Conservation (phyloP, 2,113 vertebrate species). For the Chiloscyllium plagiosum region DNA sequence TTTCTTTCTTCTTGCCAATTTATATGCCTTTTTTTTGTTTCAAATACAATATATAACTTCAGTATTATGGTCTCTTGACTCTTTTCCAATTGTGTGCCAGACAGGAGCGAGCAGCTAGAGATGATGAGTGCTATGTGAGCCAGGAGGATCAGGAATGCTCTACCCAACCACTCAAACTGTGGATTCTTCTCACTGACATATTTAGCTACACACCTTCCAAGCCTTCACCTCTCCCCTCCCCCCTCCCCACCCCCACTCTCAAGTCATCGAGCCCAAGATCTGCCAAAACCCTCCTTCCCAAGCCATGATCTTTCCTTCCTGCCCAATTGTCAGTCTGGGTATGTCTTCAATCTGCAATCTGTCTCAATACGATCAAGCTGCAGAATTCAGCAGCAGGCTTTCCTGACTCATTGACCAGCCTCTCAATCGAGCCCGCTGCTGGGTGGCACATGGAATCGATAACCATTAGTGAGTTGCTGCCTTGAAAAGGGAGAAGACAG, state of each 20-base stretch:
- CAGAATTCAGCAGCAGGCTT: not conserved
- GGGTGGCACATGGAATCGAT: not conserved
- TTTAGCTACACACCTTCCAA: no score
- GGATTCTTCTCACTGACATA: not conserved
- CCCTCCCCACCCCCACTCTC: no score
- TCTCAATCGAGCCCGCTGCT: not conserved
- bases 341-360: not conserved
- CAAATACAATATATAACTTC: no score
- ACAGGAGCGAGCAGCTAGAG: not conserved
- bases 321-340: not conserved
- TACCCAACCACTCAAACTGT: not conserved
- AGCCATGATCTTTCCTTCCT: not conserved
- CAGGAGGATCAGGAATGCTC: not conserved
- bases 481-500: not conserved
- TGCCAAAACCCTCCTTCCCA: not conserved
- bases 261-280: not conserved
- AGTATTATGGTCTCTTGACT: no score
- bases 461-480: not conserved
- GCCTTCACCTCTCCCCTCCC: no score
- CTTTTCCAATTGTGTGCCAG: no score
- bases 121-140: not conserved
- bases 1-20: no score
- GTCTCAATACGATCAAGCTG: not conserved
- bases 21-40: no score
- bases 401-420: not conserved